Percentiles rank a stretch among this genome's conserved stretches.
Evolutionary conservation across 2,888 invertebrate species (phyloP).

Genomic region (Phengaris alcon): DNA sequence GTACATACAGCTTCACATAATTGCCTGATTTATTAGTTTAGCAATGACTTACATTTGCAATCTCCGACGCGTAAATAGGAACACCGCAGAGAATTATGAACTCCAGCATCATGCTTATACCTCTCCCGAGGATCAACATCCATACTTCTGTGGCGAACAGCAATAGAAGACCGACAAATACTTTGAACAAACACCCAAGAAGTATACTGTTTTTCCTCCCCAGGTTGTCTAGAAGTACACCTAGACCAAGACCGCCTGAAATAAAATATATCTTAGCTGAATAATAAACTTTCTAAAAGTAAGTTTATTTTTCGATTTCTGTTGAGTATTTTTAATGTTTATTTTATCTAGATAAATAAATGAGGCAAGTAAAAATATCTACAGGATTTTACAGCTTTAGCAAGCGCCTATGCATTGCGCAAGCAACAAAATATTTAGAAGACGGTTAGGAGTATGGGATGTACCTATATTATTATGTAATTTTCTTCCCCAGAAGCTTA

Average conservation of each 20-base stretch:
- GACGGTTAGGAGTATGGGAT: too few species aligned
- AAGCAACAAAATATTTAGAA: too few species aligned
- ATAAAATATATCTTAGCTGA: neutral
- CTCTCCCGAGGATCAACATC: slow-evolving; percentile 49
- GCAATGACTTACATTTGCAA: slow-evolving; percentile 48
- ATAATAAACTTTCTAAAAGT: too few species aligned
- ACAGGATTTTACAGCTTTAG: too few species aligned
- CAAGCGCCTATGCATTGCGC: too few species aligned
- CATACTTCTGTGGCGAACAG: slow-evolving; percentile 50
- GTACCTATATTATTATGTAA: too few species aligned
- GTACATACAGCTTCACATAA: neutral
- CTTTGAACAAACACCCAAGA: slow-evolving; percentile 49
- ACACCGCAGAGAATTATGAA: slow-evolving; percentile 43
- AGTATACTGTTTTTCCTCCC: slow-evolving; percentile 50
- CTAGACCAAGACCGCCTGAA: slow-evolving; percentile 23
- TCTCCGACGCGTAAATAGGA: slow-evolving; percentile 55
- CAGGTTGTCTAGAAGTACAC: slow-evolving; percentile 48
- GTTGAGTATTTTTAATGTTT: too few species aligned
- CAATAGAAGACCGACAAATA: slow-evolving; percentile 45
- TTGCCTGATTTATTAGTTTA: neutral
- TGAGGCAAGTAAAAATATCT: too few species aligned
- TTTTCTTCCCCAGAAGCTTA: too few species aligned
- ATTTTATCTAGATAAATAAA: too few species aligned
- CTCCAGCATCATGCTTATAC: slow-evolving; percentile 44
- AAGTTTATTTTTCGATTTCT: too few species aligned